These are phyloP conservation scores for Alethe castanea DNA, from an alignment of 2,113 vertebrate species.

Conservation along the genomic window DNA sequence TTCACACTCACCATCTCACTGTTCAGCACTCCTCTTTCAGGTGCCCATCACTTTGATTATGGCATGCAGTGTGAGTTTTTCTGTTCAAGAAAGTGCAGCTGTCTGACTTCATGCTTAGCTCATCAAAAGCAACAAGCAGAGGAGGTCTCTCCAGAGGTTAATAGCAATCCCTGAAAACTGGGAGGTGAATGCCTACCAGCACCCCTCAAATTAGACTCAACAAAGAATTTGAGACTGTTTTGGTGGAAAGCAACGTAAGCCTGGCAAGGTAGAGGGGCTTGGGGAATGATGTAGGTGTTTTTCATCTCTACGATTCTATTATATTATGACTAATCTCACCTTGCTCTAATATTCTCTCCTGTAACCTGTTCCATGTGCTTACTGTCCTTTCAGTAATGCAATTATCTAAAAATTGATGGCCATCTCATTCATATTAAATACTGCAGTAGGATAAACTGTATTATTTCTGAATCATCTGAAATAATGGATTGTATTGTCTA, in stretches of 20 bases:
- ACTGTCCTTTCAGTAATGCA: constrained; percentile 7
- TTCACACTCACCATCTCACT: not conserved
- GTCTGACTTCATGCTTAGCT: not conserved
- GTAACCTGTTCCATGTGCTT: not conserved
- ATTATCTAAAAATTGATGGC: not conserved
- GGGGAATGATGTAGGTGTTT: not conserved
- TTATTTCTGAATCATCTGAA: constrained; percentile 21
- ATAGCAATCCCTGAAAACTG: not conserved
- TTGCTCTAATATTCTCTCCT: not conserved
- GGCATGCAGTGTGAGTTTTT: not conserved
- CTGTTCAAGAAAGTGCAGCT: not conserved
- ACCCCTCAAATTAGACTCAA: not conserved
- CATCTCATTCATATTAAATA: not conserved
- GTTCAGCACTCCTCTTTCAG: not conserved
- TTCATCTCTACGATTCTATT: not conserved
- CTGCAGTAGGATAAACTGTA: not conserved
- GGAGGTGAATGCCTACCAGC: not conserved
- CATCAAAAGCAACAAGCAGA: not conserved
- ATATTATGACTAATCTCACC: not conserved
- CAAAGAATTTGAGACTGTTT: not conserved
- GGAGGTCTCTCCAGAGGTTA: not conserved
- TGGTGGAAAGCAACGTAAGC: not conserved
- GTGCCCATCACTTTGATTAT: not conserved
- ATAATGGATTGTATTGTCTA: constrained; percentile 2
- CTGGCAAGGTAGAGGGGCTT: not conserved